Evolutionary conservation across 1,140 invertebrate genomes (phyloP), one percentile per base, ranked within the genome.

Genomic region (Apis dorsata): DNA sequence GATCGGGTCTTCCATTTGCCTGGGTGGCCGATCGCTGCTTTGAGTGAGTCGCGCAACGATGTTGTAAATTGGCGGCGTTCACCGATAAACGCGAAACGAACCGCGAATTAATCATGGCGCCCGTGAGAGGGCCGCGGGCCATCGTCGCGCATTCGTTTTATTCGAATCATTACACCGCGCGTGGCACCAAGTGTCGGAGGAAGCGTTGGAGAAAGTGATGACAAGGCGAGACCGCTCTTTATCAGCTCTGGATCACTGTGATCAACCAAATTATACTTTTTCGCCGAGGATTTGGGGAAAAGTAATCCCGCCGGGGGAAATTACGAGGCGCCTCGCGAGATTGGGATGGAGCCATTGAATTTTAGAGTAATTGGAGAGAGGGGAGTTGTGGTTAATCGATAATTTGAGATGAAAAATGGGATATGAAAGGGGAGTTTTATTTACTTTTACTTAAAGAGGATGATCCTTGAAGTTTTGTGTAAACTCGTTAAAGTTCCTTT

Each of bases 31-130:
- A 13, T 51, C 59, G 55, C n/a, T 66, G 19, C 3, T 55, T 44
- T 1, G 17, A 44, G 34, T 44, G 15, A 57, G 60, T 57, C 71
- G n/a, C 28, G 15, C 57, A 81, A 75, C 70, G 60, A 80, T n/a
- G 71, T 81, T 81, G 79, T 81, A 81, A 75, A 81, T 81, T 81
- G 79, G 65, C 79, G 79, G 79, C 79, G 71, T 81, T 81, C 74
- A 75, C 71, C 71, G 79, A 81, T 81, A 81, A 81, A 81, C 34
- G 62, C 28, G 71, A 75, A 34, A 66, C 57, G 49, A 74, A 75
- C 71, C 49, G 79, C 71, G 71, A 81, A 81, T 81, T 81, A 81
- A 75, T 81, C 79, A 81, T 44, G 34, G 79, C 60, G 9, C 60
- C 10, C 60, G 79, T 19, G 65, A 60, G 65, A 60, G 28, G 70